Base-by-base conservation (phyloP, 2,888 invertebrate genomes). In the Cremastinae sp. region DNA sequence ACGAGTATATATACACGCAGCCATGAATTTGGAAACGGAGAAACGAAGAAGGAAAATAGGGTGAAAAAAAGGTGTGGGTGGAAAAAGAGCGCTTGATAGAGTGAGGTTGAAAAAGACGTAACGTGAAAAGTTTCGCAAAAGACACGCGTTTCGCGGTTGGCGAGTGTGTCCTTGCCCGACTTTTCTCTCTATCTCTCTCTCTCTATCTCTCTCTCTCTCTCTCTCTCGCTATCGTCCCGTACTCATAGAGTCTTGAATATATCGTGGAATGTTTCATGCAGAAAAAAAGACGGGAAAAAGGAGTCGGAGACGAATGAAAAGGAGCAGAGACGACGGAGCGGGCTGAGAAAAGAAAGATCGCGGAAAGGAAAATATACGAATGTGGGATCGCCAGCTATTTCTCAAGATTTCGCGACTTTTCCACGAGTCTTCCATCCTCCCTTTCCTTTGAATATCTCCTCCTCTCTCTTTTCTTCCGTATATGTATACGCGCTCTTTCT, bases 121-220 rank as follows among this genome's bases (percentile, higher is more conserved):
- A 62, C 28, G 28, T 28, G 28, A 28, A 66, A 70, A 75, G 70
- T 75, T 75, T 75, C 45, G 37, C 53, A 55, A 53, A 28, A 75
- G 43, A 35, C 56, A 59, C 35, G 69, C 61, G 47, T 53, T 62
- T 55, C 22, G 64, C 37, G 49, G 56, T 35, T 56, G 37, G 41
- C 16, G 37, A 58, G 45, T 45, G 1, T 12, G 4, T 45, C 14
- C 4, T 45, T 14, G n/a, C 12, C 45, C 12, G 12, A 45, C 45
- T 45, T 4, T 4, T 41, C 2, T 41, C 41, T 1, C 45, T 10
- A 5, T 12, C 45, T 45, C 45, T 45, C 56, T 58, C 20, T 58
- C 41, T 58, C 39, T 18, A 10, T 18, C 41, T 58, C 20, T n/a
- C 56, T 41, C 18, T 41, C 37, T 41, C 20, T 41, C n/a, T 35